Evolutionary conservation across 2,888 invertebrate genomes (phyloP), one percentile per base, ranked within the genome.

Genomic region (Diaprepes abbreviatus): DNA sequence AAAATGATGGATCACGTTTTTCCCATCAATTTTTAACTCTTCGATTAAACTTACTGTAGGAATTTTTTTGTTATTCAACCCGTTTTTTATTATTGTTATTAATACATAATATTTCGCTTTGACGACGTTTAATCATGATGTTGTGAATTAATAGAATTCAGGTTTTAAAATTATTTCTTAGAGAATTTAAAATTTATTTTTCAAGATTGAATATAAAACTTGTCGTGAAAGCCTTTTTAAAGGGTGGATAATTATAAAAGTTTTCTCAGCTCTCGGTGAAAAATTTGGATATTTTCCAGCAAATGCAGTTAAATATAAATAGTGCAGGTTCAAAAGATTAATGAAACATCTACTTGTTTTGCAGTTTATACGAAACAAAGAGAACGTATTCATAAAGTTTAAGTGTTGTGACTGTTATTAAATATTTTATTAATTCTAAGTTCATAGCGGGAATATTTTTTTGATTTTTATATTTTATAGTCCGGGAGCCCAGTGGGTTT

Each of bases 161-260:
- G 58, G 24, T 55, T 38, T 58, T 40, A n/a, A 17, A 21, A 6
- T 40, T 17, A 38, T 40, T 58, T 35, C 33, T 21, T 9, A 7
- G 4, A 21, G 43, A 59, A 59, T 19, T 43, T 59, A 6, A 17
- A 43, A 59, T 21, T 43, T 43, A 43, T 59, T 59, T 59, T 59
- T 59, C 43, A 43, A 9, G 24, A 1, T 40, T 33, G 6, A 45
- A 21, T 33, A 45, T 45, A 59, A 38, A 45, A 59, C 45, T 59
- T 45, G 48, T 45, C 35, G 59, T 2, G 10, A 9, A 24, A 58
- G 28, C 45, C 19, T 43, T 24, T 31, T 17, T 17, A 50, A 50
- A 36, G 10, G 2, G 5, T 36, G 12, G 36, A 62, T 36, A 62
- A 50, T 62, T 62, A 50, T 62, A 33, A 45, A 60, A 62, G 33